phyloP scores from a whole-genome alignment of 1,140 invertebrate genomes.

The Sinella curviseta region DNA sequence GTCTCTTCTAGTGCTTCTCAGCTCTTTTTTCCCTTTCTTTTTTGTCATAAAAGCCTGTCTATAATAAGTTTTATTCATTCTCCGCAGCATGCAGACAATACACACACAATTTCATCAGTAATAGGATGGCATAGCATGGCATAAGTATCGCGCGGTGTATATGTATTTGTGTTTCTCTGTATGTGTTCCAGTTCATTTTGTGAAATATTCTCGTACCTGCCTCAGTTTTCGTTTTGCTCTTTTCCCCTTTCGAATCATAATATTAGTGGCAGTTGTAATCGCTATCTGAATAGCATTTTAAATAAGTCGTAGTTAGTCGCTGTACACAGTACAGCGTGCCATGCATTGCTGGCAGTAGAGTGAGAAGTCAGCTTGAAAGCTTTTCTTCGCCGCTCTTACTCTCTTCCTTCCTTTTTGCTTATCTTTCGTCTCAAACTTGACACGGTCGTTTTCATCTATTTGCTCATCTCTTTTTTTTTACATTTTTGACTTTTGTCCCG shows the following conservation, averaged over 20 bases:
- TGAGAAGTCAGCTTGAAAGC: neutral
- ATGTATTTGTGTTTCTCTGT: no score
- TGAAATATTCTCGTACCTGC: neutral
- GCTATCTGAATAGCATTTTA: conserved; percentile 11
- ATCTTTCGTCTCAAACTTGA: neutral
- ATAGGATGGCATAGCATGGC: no score
- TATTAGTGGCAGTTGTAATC: conserved; percentile 19
- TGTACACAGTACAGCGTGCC: no score
- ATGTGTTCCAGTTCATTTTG: no score
- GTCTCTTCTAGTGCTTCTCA: neutral
- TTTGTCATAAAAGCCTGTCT: neutral
- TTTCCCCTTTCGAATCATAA: neutral
- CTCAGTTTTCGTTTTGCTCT: neutral
- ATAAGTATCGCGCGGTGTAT: no score
- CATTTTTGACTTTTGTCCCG: neutral
- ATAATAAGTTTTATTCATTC: no score
- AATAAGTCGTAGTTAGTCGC: no score
- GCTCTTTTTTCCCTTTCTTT: neutral
- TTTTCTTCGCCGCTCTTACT: neutral
- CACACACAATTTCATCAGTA: no score
- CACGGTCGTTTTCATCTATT: neutral
- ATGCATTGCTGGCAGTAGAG: no score
- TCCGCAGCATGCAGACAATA: no score
- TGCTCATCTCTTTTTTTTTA: neutral
- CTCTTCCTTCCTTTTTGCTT: neutral